Percentiles rank a stretch among this genome's conserved stretches.
Evolutionary conservation across 2,888 invertebrate genomes (phyloP).

Genomic region (Gymnosoma rotundatum): DNA sequence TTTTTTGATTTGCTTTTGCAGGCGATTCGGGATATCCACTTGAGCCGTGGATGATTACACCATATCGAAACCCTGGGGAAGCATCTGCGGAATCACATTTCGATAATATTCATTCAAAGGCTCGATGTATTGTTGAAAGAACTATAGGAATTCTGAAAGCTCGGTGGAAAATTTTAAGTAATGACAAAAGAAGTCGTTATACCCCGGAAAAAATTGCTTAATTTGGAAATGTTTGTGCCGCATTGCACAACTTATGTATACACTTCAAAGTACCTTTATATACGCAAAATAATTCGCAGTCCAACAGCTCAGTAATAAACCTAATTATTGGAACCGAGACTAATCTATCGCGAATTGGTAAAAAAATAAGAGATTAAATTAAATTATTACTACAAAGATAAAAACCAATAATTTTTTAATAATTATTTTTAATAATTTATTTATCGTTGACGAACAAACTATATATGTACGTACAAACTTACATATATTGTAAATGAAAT

Average conservation of each 20-base stretch:
- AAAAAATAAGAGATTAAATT: neutral
- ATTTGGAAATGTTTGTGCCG: too few species aligned
- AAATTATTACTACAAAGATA: neutral
- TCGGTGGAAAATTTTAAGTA: neutral
- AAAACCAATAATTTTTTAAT: neutral
- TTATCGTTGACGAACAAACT: neutral
- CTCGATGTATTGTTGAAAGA: neutral
- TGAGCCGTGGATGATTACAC: too few species aligned
- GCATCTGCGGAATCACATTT: neutral
- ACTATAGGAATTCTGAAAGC: neutral
- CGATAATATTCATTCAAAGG: neutral
- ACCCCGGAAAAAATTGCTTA: too few species aligned
- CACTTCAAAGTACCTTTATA: neutral
- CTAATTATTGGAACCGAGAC: neutral
- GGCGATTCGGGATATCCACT: too few species aligned
- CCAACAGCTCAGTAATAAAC: neutral
- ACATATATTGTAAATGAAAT: neutral
- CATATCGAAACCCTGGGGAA: too few species aligned
- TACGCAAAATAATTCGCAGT: neutral
- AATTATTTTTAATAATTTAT: conserved; percentile 3
- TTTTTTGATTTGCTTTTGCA: too few species aligned
- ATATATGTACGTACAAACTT: neutral
- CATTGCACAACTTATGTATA: neutral
- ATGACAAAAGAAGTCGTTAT: conserved; percentile 1
- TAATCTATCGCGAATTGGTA: neutral